These are phyloP conservation scores for Clinocottus analis DNA, from an alignment of 2,113 vertebrate species.

Conservation along the genomic window DNA sequence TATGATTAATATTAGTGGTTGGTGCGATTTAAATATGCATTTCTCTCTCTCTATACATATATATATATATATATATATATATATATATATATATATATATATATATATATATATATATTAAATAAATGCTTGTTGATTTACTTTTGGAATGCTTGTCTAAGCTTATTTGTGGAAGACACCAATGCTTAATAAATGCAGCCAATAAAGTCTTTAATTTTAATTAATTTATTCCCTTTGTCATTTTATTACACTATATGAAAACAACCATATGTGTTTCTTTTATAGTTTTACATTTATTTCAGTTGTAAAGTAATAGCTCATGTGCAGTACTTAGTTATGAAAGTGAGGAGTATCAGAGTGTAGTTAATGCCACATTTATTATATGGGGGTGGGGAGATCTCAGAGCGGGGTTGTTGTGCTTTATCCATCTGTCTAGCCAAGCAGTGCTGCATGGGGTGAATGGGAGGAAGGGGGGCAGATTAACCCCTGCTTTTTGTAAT, in stretches of 20 bases:
- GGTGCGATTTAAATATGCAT: not conserved
- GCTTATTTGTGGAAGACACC: not conserved
- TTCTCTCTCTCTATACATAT: no score
- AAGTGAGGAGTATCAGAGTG: slow-evolving; percentile 17
- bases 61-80: no score
- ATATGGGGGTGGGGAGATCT: slow-evolving; percentile 64
- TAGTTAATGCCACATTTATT: slow-evolving; percentile 46
- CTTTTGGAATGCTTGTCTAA: not conserved
- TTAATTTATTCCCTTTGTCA: not conserved
- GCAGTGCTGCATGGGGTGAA: slow-evolving; percentile 50
- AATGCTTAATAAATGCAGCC: not conserved
- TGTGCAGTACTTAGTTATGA: not conserved
- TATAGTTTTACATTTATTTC: not conserved
- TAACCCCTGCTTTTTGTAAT: slow-evolving; percentile 69
- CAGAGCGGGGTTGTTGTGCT: slow-evolving; percentile 52
- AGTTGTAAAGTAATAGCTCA: not conserved
- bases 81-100: no score
- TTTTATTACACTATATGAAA: not conserved
- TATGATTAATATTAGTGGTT: not conserved
- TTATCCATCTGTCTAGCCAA: slow-evolving; percentile 76
- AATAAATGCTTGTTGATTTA: not conserved
- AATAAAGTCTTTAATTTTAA: not conserved
- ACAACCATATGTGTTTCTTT: not conserved
- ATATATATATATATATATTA: no score
- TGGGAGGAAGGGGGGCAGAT: slow-evolving; percentile 60